phyloP scores from a whole-genome alignment of 2,888 invertebrate genomes.

The Eulithis testata region DNA sequence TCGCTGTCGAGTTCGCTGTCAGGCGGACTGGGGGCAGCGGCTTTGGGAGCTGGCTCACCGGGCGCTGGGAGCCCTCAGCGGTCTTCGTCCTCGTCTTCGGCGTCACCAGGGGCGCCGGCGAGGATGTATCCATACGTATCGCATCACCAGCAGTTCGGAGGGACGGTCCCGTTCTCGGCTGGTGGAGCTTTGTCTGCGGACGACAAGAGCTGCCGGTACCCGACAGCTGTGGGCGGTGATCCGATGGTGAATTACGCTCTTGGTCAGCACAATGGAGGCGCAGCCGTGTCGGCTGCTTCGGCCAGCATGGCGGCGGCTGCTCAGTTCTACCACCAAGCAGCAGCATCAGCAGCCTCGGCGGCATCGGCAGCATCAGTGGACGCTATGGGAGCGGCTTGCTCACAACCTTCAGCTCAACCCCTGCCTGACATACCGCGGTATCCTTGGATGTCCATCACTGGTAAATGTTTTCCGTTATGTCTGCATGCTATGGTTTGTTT shows the following conservation, averaged over 20 bases:
- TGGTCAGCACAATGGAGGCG: slow-evolving; percentile 89
- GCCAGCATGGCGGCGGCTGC: slow-evolving; percentile 89
- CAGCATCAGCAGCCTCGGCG: slow-evolving; percentile 89
- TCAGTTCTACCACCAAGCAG: slow-evolving; percentile 95
- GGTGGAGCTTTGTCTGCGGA: slow-evolving; percentile 88
- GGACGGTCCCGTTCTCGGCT: slow-evolving; percentile 87
- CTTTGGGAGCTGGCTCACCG: slow-evolving; percentile 85
- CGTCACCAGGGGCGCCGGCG: slow-evolving; percentile 89
- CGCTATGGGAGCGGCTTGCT: slow-evolving; percentile 91
- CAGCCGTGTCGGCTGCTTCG: slow-evolving; percentile 87
- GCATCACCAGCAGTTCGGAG: slow-evolving; percentile 90
- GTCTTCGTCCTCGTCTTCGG: slow-evolving; percentile 86
- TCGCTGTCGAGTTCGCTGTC: slow-evolving; percentile 85
- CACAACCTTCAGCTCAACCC: slow-evolving; percentile 92
- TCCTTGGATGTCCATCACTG: slow-evolving; percentile 98
- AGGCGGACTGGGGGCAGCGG: slow-evolving; percentile 86
- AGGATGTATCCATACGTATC: slow-evolving; percentile 98
- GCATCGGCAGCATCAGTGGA: slow-evolving; percentile 91
- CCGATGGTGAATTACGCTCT: slow-evolving; percentile 93
- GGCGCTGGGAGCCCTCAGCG: slow-evolving; percentile 86
- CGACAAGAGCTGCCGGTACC: slow-evolving; percentile 93
- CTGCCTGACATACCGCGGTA: slow-evolving; percentile 96
- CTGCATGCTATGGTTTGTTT: slow-evolving; percentile 62
- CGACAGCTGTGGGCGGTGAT: slow-evolving; percentile 86
- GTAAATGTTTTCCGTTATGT: slow-evolving; percentile 86